These are phyloP conservation scores for Percina caprodes DNA, from an alignment of 2,113 vertebrate species.

Conservation along the genomic window DNA sequence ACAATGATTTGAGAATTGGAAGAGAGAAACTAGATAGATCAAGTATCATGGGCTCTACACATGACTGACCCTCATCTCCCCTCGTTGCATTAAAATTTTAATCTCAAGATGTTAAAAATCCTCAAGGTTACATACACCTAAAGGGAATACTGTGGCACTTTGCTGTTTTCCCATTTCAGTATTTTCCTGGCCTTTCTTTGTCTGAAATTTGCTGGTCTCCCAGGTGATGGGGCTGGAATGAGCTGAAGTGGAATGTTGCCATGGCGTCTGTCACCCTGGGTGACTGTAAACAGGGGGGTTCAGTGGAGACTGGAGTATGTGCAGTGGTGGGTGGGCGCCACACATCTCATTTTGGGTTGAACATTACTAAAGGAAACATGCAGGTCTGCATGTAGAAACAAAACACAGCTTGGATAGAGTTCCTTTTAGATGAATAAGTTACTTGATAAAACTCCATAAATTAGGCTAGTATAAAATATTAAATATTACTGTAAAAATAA, in stretches of 20 bases:
- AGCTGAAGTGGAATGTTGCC: slow-evolving; percentile 79
- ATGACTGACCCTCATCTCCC: background rate
- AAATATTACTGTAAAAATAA: too few relatives aligned
- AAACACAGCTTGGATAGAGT: background rate
- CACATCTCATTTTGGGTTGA: slow-evolving; percentile 25
- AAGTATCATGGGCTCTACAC: background rate
- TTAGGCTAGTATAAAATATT: background rate
- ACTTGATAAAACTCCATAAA: background rate
- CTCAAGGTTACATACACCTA: background rate
- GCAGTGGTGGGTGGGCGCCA: slow-evolving; percentile 45
- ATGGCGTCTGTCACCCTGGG: slow-evolving; percentile 83
- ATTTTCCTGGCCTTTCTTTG: slow-evolving; percentile 61
- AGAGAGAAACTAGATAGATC: background rate
- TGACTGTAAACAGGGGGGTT: slow-evolving; percentile 83
- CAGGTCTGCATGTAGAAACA: slow-evolving; percentile 6
- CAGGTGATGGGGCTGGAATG: slow-evolving; percentile 81
- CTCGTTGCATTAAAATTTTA: background rate
- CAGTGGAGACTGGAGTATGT: slow-evolving; percentile 48
- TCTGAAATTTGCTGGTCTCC: slow-evolving; percentile 78
- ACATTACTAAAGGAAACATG: slow-evolving; percentile 25
- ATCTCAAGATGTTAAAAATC: background rate
- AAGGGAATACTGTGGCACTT: background rate
- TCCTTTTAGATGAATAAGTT: background rate
- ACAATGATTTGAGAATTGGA: background rate
- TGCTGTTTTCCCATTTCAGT: slow-evolving; percentile 32